These are phyloP conservation scores for Dinomys branickii DNA, from an alignment of 2,113 vertebrate genomes.

Conservation along the genomic window DNA sequence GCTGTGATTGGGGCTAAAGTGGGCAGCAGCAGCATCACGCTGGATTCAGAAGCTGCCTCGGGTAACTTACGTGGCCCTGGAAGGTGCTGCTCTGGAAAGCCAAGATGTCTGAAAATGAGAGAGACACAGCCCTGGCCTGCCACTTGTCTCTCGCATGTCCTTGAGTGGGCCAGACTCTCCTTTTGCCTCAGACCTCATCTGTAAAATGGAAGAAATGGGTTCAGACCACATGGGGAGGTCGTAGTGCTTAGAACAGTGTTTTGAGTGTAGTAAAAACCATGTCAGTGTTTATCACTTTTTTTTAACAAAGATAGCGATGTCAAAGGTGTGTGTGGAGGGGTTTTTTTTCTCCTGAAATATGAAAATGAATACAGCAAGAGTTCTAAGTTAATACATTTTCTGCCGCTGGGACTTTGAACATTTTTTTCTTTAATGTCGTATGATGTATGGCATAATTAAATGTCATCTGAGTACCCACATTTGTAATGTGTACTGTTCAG, in stretches of 20 bases:
- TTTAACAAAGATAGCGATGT: not conserved
- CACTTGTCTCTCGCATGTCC: not conserved
- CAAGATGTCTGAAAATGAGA: too few relatives aligned
- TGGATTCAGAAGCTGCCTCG: not conserved
- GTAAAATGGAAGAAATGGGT: not conserved
- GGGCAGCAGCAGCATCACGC: not conserved
- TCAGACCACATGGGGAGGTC: not conserved
- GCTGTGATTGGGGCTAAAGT: not conserved
- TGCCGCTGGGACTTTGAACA: not conserved
- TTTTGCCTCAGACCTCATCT: not conserved
- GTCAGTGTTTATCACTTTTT: not conserved
- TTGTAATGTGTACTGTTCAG: not conserved
- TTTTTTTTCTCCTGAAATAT: not conserved
- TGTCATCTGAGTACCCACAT: not conserved
- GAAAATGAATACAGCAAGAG: not conserved
- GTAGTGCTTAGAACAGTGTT: not conserved
- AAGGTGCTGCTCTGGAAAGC: not conserved
- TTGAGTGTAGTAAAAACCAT: not conserved
- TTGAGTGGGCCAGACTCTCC: not conserved
- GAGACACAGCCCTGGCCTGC: not conserved
- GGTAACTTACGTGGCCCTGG: too few relatives aligned
- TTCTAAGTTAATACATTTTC: not conserved
- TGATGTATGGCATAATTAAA: not conserved
- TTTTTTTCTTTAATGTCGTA: not conserved
- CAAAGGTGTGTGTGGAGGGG: not conserved